Evolutionary conservation across 2,888 invertebrate genomes (phyloP).

Genomic region (Agapostemon virescens): DNA sequence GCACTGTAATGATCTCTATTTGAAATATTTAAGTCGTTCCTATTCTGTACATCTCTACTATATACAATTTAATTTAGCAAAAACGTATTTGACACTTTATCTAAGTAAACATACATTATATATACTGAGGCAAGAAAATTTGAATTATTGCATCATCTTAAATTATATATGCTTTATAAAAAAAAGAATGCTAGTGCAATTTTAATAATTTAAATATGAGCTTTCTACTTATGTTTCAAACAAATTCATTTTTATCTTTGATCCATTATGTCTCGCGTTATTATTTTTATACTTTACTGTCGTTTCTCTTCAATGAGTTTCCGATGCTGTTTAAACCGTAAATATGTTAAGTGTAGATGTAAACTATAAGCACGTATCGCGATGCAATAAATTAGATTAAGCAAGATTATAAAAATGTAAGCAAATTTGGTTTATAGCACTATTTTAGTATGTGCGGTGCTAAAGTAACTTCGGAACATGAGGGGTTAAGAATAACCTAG

Average conservation of each 20-base stretch:
- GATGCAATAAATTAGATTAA: neutral
- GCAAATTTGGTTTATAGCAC: neutral
- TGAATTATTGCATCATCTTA: neutral
- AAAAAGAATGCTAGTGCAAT: neutral
- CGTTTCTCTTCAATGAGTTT: neutral
- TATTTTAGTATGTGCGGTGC: neutral
- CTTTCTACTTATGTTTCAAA: neutral
- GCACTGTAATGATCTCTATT: neutral
- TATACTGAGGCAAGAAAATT: neutral
- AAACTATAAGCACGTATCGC: neutral
- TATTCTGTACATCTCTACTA: too few species aligned
- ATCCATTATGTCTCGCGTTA: neutral
- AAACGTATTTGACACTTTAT: neutral
- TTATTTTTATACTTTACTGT: neutral
- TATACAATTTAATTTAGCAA: slow-evolving; percentile 7
- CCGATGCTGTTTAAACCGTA: neutral
- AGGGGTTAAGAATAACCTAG: neutral
- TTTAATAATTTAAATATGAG: neutral
- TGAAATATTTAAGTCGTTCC: neutral
- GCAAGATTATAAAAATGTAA: neutral
- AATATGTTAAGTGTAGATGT: neutral
- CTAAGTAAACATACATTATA: neutral
- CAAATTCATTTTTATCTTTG: neutral
- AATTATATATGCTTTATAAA: neutral
- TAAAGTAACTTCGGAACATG: neutral